phyloP scores from a whole-genome alignment of 2,797 vertebrate genomes.

The Macroramphosus scolopax region DNA sequence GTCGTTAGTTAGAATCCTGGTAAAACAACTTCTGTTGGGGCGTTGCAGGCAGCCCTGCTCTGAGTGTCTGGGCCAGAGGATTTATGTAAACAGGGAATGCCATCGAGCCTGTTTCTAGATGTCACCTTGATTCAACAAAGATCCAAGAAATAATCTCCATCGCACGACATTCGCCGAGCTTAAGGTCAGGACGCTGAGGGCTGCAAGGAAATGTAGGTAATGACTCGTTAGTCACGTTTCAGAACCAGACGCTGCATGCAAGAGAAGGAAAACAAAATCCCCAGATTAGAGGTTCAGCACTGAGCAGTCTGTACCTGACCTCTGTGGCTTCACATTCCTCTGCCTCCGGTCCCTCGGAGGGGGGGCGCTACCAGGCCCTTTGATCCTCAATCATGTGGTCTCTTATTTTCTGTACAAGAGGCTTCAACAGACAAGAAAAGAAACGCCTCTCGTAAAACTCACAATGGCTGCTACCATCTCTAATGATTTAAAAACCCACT shows the following conservation, averaged over 20 bases:
- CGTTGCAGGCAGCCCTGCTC: constrained; percentile 11
- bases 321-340: constrained; percentile 44
- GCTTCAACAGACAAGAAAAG: constrained; percentile 5
- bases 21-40: constrained; percentile 26
- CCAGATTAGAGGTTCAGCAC: constrained; percentile 24
- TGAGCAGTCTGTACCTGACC: constrained; percentile 18
- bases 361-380: constrained; percentile 29
- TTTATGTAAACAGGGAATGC: constrained; percentile 51
- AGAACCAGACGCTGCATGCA: constrained; percentile 2
- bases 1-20: constrained; percentile 8
- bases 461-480: constrained; percentile 1
- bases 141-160: constrained; percentile 4
- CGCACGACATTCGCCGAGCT: background rate
- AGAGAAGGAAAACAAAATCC: constrained; percentile 19
- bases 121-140: constrained; percentile 5
- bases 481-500: constrained; percentile 11
- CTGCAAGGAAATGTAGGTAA: constrained; percentile 4
- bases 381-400: constrained; percentile 30
- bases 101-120: constrained; percentile 45
- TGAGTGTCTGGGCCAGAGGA: constrained; percentile 15
- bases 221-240: constrained; percentile 28
- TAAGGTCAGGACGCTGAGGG: background rate
- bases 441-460: constrained; percentile 13
- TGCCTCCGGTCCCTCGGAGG: background rate
- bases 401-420: constrained; percentile 16